Conservation (phyloP, 1,140 invertebrate species). For the Halotydeus destructor region DNA sequence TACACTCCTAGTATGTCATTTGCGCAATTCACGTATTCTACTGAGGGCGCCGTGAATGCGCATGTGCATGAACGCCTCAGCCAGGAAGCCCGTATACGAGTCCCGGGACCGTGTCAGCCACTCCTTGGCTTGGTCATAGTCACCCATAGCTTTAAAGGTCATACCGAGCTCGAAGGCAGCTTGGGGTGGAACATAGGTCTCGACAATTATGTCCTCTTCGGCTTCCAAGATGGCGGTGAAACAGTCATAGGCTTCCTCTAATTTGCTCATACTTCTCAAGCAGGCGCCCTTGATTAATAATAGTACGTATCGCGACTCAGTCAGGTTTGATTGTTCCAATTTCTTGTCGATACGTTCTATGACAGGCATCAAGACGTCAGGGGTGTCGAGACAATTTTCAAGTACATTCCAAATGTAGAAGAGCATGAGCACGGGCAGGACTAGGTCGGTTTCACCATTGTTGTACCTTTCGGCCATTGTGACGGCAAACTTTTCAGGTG, state of each 20-base stretch:
- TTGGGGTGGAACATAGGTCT: slow-evolving; percentile 65
- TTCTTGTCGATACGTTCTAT: slow-evolving; percentile 42
- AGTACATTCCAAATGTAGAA: slow-evolving; percentile 88
- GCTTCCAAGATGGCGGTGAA: neutral
- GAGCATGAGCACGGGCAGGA: slow-evolving; percentile 24
- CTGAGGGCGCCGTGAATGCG: slow-evolving; percentile 9
- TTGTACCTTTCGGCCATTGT: slow-evolving; percentile 57
- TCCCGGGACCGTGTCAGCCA: slow-evolving; percentile 54
- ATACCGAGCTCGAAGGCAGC: slow-evolving; percentile 63
- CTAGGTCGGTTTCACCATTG: slow-evolving; percentile 43
- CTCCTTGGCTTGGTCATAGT: slow-evolving; percentile 40
- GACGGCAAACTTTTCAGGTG: slow-evolving; percentile 85
- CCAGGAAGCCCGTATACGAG: slow-evolving; percentile 21
- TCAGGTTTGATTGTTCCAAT: slow-evolving; percentile 23
- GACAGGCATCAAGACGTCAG: slow-evolving; percentile 40
- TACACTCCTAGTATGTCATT: too few species aligned
- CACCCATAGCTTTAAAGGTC: slow-evolving; percentile 42
- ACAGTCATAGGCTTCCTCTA: neutral
- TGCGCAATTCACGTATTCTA: slow-evolving; percentile 5
- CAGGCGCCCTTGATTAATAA: slow-evolving; percentile 60
- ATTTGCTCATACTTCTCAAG: slow-evolving; percentile 32
- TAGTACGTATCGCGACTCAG: slow-evolving; percentile 29
- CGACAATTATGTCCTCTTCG: slow-evolving; percentile 46
- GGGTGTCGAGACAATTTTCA: slow-evolving; percentile 49
- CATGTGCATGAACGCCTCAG: slow-evolving; percentile 12